These are phyloP conservation scores for Potorous gilbertii DNA, from an alignment of 2,797 vertebrate species.

Conservation along the genomic window DNA sequence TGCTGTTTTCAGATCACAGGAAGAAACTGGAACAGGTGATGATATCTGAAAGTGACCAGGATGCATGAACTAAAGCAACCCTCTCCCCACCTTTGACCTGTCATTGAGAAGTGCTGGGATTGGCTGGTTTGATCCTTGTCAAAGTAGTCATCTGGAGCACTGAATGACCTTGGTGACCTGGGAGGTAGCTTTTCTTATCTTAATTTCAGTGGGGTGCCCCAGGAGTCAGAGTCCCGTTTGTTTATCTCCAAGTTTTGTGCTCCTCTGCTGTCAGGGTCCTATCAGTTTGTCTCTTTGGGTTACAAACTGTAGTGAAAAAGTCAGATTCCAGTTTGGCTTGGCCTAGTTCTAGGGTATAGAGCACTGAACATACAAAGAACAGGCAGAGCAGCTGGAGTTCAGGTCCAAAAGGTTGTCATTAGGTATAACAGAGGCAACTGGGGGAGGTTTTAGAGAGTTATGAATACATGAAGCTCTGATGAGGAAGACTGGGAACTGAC, in stretches of 20 bases:
- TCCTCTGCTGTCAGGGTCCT: background rate
- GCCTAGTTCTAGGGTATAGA: background rate
- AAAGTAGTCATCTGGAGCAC: background rate
- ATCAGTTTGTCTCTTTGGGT: background rate
- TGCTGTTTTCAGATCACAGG: background rate
- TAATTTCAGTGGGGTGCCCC: background rate
- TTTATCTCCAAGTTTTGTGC: background rate
- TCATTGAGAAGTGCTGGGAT: background rate
- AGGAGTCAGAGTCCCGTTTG: background rate
- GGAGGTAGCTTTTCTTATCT: background rate
- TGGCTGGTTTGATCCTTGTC: background rate
- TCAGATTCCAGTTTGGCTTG: background rate
- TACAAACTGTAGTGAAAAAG: background rate
- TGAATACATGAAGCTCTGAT: background rate
- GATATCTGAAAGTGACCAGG: background rate
- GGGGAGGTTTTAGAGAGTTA: background rate
- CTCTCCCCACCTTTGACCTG: background rate
- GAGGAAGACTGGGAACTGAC: background rate
- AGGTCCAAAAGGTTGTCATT: background rate
- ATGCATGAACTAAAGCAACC: background rate
- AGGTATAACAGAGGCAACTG: background rate
- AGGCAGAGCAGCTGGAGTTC: background rate
- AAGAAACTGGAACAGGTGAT: background rate
- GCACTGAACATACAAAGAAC: background rate
- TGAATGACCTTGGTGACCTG: background rate